phyloP scores from a whole-genome alignment of 2,797 vertebrate genomes.

The Spinibarbus caldwelli region DNA sequence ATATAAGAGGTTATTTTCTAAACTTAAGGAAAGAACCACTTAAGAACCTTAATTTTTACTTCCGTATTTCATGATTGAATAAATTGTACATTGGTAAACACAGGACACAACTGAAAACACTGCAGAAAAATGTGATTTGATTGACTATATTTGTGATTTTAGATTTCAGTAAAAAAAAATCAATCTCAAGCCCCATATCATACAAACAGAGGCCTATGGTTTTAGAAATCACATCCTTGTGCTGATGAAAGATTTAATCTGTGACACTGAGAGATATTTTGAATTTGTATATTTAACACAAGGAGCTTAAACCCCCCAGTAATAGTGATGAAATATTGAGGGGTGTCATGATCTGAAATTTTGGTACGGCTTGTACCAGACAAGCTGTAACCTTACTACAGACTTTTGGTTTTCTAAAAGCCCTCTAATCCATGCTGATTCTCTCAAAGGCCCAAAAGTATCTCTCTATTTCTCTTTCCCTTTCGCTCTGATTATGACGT shows the following conservation, averaged over 20 bases:
- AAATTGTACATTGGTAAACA: not conserved
- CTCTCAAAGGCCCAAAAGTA: constrained; percentile 25
- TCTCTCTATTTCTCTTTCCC: constrained; percentile 9
- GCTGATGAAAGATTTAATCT: constrained; percentile 7
- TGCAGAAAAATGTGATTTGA: not conserved
- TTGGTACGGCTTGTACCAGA: constrained; percentile 34
- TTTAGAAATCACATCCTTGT: not conserved
- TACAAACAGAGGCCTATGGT: constrained; percentile 3
- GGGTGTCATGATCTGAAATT: not conserved
- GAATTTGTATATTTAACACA: not conserved
- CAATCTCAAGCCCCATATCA: not conserved
- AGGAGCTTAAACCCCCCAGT: not conserved
- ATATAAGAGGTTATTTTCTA: not conserved
- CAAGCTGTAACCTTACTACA: constrained; percentile 18
- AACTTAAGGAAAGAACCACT: not conserved
- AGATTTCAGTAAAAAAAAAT: not conserved
- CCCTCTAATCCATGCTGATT: constrained; percentile 43
- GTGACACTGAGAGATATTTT: not conserved
- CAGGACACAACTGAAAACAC: not conserved
- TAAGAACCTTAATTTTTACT: not conserved
- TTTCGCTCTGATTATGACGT: constrained; percentile 35
- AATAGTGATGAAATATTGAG: not conserved
- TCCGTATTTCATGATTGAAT: not conserved
- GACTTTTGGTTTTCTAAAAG: constrained; percentile 37
- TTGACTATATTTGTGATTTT: not conserved